phyloP scores from a whole-genome alignment of 2,797 vertebrate species.

The Telmatherina bonti region DNA sequence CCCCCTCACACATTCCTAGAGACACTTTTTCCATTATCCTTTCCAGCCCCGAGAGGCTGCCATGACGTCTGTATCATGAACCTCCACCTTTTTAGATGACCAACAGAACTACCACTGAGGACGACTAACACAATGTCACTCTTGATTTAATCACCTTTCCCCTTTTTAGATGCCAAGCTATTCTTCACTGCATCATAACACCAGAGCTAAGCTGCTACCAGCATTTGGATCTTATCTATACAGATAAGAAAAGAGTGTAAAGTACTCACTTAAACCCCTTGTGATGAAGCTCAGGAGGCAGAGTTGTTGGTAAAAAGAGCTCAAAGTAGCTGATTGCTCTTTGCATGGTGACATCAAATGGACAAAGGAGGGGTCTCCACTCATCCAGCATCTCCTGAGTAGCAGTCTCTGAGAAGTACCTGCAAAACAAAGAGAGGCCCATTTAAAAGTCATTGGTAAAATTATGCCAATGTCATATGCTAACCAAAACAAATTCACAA shows the following conservation, averaged over 20 bases:
- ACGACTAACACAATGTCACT: background rate
- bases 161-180: background rate
- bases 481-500: background rate
- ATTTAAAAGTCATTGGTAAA: background rate
- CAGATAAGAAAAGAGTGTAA: background rate
- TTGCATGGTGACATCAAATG: slow-evolving; percentile 98
- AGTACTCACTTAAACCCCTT: slow-evolving; percentile 93
- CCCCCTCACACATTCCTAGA: slow-evolving; percentile 24
- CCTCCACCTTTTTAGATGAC: slow-evolving; percentile 18
- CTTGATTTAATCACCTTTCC: slow-evolving; percentile 20
- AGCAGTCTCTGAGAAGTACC: slow-evolving; percentile 92
- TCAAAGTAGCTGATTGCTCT: slow-evolving; percentile 97
- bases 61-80: slow-evolving; percentile 16
- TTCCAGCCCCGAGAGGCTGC: slow-evolving; percentile 19
- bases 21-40: slow-evolving; percentile 22
- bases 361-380: slow-evolving; percentile 96
- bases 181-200: slow-evolving; percentile 4
- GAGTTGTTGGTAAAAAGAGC: slow-evolving; percentile 95
- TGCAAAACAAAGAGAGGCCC: slow-evolving; percentile 57
- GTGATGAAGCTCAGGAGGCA: slow-evolving; percentile 93
- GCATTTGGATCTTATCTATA: slow-evolving; percentile 3
- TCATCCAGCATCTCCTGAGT: slow-evolving; percentile 97
- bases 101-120: background rate
- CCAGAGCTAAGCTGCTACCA: slow-evolving; percentile 2
- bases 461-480: background rate